A percentile compares a stretch with the other conserved stretches of the same genome.
Conservation (phyloP, 1,140 invertebrate genomes). For the Lasaia peninsularis region DNA sequence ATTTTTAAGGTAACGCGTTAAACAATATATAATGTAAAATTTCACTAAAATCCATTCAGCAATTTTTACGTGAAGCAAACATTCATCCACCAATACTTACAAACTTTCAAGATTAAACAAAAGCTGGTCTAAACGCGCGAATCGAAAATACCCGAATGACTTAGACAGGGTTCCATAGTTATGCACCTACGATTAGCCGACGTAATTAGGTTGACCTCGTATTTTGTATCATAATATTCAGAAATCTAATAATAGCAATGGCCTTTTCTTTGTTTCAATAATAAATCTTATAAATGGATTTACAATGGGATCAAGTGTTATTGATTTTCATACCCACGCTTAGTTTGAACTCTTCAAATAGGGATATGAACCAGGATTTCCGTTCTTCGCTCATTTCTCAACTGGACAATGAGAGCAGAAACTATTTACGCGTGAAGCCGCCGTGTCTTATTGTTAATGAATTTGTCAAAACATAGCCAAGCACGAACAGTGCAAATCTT, state of each 20-base stretch:
- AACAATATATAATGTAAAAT: too few species aligned
- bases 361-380: constrained; percentile 59
- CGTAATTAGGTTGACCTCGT: too few species aligned
- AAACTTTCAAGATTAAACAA: too few species aligned
- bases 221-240: background rate
- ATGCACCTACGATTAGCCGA: too few species aligned
- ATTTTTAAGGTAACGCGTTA: too few species aligned
- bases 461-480: constrained; percentile 11
- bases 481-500: background rate
- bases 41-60: too few species aligned
- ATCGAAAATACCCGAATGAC: too few species aligned
- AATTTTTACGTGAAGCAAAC: too few species aligned
- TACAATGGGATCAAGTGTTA: background rate
- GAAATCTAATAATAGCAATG: background rate
- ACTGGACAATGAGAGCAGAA: constrained; percentile 16
- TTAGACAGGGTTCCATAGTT: too few species aligned
- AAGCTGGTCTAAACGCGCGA: too few species aligned
- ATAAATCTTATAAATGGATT: background rate
- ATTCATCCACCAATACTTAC: too few species aligned
- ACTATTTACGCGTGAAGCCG: constrained; percentile 13
- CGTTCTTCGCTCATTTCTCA: constrained; percentile 22
- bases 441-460: constrained; percentile 14
- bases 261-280: background rate
- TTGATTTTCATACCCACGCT: constrained; percentile 19
- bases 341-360: constrained; percentile 40